Evolutionary conservation across 1,140 invertebrate genomes (phyloP).

Genomic region (Procambarus clarkii): DNA sequence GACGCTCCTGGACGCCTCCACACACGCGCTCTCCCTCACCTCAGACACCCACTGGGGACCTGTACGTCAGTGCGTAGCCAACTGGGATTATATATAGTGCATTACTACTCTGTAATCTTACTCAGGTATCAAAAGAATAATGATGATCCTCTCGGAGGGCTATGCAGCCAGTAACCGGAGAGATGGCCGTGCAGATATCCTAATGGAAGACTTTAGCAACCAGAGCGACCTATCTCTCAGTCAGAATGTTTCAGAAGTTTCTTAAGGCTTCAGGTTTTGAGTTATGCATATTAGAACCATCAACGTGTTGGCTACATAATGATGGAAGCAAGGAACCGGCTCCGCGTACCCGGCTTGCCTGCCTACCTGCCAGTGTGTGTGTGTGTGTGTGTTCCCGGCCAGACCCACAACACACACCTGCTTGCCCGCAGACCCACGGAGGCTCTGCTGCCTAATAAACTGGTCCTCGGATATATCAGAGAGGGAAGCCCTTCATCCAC

Average conservation of each 20-base stretch:
- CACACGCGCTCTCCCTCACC: no score
- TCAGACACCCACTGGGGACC: no score
- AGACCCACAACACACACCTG: neutral
- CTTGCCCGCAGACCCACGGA: neutral
- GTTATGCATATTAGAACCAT: constrained; percentile 39
- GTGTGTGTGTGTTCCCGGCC: neutral
- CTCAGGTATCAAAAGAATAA: neutral
- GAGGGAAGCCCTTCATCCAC: neutral
- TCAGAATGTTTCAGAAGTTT: constrained; percentile 19
- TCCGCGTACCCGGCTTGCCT: constrained; percentile 21
- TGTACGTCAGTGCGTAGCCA: no score
- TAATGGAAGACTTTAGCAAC: constrained; percentile 28
- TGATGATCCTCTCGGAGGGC: neutral
- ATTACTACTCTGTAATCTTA: neutral
- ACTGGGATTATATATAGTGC: no score
- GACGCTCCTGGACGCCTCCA: neutral
- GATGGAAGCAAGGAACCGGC: constrained; percentile 39
- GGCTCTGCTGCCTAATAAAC: neutral
- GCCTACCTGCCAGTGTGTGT: neutral
- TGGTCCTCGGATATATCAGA: neutral
- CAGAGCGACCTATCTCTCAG: constrained; percentile 16
- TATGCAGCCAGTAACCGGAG: neutral
- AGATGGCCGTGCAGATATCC: constrained; percentile 14
- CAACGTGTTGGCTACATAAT: constrained; percentile 40
- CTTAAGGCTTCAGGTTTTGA: constrained; percentile 20